Evolutionary conservation across 2,113 vertebrate species (phyloP).

Genomic region (Equus quagga): DNA sequence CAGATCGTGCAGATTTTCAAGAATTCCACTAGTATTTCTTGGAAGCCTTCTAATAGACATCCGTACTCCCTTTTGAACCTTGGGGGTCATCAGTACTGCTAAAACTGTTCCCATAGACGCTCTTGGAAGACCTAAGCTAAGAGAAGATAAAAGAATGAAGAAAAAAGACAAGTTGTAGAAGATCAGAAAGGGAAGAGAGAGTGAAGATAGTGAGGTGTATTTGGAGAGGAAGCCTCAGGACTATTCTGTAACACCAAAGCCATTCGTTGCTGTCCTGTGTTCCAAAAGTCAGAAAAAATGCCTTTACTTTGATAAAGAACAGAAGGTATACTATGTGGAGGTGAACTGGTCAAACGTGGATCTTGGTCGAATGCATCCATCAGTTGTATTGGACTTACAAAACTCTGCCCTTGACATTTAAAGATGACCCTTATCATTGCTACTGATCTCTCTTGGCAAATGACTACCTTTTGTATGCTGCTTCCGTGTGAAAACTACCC

Average conservation of each 20-base stretch:
- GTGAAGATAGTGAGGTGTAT: not conserved
- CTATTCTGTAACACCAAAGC: not conserved
- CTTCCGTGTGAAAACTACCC: not conserved
- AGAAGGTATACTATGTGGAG: not conserved
- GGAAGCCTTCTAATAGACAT: not conserved
- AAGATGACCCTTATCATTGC: not conserved
- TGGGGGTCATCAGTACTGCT: not conserved
- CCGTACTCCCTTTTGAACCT: not conserved
- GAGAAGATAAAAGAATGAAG: not conserved
- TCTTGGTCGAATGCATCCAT: conserved; percentile 13
- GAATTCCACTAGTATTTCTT: conserved; percentile 12
- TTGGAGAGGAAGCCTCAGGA: not conserved
- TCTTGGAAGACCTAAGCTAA: conserved; percentile 5
- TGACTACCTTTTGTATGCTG: not conserved
- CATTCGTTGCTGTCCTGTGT: not conserved
- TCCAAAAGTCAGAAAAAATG: conserved; percentile 40
- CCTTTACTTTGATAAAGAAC: conserved; percentile 42
- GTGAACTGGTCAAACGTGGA: not conserved
- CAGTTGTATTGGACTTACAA: conserved; percentile 33
- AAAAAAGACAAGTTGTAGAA: not conserved
- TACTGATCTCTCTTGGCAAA: conserved; percentile 21
- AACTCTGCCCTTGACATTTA: conserved; percentile 22
- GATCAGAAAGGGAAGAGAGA: not conserved
- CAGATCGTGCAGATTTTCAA: conserved; percentile 1
- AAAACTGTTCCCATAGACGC: not conserved